phyloP scores from a whole-genome alignment of 2,888 invertebrate genomes.

The Sminthurides aquaticus region DNA sequence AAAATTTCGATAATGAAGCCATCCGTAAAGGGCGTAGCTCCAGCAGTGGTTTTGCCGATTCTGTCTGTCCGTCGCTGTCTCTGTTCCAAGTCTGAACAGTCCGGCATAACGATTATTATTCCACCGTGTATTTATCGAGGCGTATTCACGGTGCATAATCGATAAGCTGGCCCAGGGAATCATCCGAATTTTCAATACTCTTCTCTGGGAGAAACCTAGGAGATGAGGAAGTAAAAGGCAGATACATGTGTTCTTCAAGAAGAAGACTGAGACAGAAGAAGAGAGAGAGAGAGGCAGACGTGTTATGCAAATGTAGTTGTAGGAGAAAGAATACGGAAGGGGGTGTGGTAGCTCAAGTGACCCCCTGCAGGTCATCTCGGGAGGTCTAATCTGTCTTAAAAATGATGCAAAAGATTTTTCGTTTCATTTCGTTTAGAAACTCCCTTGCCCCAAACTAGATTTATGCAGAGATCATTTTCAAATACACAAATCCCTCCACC shows the following conservation, averaged over 20 bases:
- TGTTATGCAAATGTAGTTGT: conserved; percentile 32
- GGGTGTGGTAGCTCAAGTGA: conserved; percentile 41
- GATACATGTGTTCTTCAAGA: too few species aligned
- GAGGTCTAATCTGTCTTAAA: conserved; percentile 42
- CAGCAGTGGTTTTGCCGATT: conserved; percentile 12
- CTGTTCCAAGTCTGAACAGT: conserved; percentile 21
- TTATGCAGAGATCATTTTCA: too few species aligned
- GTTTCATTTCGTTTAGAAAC: conserved; percentile 16
- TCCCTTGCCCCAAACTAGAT: conserved; percentile 24
- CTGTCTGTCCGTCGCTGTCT: neutral
- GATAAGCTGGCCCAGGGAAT: conserved; percentile 42
- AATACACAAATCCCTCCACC: too few species aligned
- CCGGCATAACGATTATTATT: too few species aligned
- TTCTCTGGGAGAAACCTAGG: neutral
- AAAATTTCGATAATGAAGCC: conserved; percentile 28
- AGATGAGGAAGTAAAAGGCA: neutral
- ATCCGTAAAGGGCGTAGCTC: conserved; percentile 26
- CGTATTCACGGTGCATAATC: conserved; percentile 42
- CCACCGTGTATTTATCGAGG: too few species aligned
- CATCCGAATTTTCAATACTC: conserved; percentile 23
- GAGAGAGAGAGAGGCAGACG: conserved; percentile 18
- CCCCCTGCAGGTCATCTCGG: conserved; percentile 43
- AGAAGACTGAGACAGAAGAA: neutral
- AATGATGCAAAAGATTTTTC: conserved; percentile 39
- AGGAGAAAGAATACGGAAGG: conserved; percentile 38